These are phyloP conservation scores for Stomatorhinus walkeri DNA, from an alignment of 2,797 vertebrate species.

Conservation along the genomic window DNA sequence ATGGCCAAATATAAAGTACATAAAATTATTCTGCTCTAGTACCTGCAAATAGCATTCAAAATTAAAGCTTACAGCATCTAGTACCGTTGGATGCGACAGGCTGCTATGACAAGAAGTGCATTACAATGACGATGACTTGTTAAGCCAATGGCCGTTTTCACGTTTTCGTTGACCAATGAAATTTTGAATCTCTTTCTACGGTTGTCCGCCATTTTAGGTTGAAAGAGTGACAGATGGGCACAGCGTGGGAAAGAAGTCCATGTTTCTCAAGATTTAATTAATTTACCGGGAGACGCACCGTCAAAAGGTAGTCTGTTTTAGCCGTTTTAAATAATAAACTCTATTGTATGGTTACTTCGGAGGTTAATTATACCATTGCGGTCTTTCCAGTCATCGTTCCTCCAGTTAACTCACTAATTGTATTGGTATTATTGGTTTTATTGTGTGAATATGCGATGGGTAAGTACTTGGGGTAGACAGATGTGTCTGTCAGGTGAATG, in stretches of 20 bases:
- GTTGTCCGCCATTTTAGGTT: constrained; percentile 21
- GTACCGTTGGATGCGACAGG: constrained; percentile 7
- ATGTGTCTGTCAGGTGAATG: background rate
- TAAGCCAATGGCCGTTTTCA: background rate
- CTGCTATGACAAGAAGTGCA: constrained; percentile 14
- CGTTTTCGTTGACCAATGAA: constrained; percentile 17
- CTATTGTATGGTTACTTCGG: background rate
- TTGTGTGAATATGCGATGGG: background rate
- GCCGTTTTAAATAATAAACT: background rate
- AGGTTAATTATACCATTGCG: background rate
- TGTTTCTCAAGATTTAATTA: background rate
- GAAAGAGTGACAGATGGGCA: background rate
- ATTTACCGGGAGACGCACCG: background rate
- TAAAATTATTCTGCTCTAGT: background rate
- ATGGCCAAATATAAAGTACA: background rate
- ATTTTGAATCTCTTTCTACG: background rate
- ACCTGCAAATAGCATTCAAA: background rate
- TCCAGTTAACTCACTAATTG: background rate
- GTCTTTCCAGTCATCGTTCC: background rate
- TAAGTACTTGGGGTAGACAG: background rate
- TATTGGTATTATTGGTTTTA: background rate
- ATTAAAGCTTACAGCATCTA: background rate
- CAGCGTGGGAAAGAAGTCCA: background rate
- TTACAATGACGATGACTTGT: background rate
- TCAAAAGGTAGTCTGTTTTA: constrained; percentile 9